phyloP scores from a whole-genome alignment of 2,888 invertebrate species.

The Diarsia dahlii region DNA sequence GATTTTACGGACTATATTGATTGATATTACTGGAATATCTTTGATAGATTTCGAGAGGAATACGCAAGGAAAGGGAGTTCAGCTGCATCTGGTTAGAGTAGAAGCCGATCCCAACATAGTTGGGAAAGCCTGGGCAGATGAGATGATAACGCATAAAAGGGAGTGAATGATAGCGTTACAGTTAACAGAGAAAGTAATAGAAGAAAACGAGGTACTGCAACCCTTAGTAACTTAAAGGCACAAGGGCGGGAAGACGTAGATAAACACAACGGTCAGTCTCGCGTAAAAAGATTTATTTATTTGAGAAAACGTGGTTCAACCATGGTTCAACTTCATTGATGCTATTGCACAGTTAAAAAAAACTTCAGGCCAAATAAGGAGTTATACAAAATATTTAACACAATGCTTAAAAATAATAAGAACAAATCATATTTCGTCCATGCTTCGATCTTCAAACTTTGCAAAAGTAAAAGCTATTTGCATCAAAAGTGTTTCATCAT shows the following conservation, averaged over 20 bases:
- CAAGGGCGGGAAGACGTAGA: neutral
- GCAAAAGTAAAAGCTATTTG: neutral
- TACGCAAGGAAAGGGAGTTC: neutral
- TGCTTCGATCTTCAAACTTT: neutral
- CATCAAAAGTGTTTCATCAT: no score
- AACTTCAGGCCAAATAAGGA: no score
- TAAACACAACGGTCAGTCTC: no score
- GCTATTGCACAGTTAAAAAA: neutral
- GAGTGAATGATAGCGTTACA: neutral
- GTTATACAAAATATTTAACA: neutral
- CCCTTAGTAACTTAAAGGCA: neutral
- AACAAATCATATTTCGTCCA: neutral
- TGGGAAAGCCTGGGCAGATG: no score
- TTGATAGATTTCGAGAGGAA: neutral
- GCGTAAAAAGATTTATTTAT: neutral
- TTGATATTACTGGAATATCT: neutral
- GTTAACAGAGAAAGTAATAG: neutral
- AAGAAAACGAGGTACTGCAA: neutral
- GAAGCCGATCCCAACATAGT: no score
- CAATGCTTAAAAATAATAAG: no score
- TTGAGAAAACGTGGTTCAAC: neutral
- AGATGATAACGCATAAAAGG: no score
- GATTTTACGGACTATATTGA: neutral
- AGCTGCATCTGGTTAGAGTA: no score
- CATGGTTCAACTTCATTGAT: neutral